Conservation (phyloP, 2,113 vertebrate species). For the Emydura subglobosa region DNA sequence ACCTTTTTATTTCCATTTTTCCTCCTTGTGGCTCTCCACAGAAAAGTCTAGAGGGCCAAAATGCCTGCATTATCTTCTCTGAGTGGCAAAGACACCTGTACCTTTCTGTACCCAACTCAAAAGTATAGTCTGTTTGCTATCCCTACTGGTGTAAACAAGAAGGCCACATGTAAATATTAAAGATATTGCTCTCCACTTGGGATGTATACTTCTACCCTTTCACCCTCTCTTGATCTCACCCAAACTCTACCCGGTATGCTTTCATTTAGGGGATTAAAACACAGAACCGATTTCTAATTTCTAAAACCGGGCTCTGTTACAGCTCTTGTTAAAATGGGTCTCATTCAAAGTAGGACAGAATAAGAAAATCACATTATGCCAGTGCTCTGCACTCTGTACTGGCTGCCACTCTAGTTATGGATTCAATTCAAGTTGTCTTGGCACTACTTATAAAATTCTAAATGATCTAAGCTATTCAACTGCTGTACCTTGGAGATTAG, state of each 20-base stretch:
- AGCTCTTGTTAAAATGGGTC: fast-evolving
- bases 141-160: not conserved
- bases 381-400: not conserved
- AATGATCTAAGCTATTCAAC: not conserved
- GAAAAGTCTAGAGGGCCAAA: not conserved
- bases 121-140: not conserved
- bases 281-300: not conserved
- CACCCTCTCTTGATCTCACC: not conserved
- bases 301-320: not conserved
- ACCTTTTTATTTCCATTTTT: not conserved
- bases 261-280: not conserved
- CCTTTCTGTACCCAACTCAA: not conserved
- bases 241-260: not conserved
- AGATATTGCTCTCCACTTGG: not conserved
- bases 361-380: fast-evolving
- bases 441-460: not conserved
- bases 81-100: not conserved
- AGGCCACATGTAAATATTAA: not conserved
- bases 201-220: not conserved
- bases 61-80: not conserved
- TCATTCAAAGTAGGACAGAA: not conserved
- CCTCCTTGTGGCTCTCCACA: not conserved
- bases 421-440: not conserved
- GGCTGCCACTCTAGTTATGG: not conserved
- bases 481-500: not conserved